A percentile compares a stretch with the other conserved stretches of the same genome.
These are phyloP conservation scores for Muscicapa striata DNA, from an alignment of 2,797 vertebrate genomes.

Conservation along the genomic window DNA sequence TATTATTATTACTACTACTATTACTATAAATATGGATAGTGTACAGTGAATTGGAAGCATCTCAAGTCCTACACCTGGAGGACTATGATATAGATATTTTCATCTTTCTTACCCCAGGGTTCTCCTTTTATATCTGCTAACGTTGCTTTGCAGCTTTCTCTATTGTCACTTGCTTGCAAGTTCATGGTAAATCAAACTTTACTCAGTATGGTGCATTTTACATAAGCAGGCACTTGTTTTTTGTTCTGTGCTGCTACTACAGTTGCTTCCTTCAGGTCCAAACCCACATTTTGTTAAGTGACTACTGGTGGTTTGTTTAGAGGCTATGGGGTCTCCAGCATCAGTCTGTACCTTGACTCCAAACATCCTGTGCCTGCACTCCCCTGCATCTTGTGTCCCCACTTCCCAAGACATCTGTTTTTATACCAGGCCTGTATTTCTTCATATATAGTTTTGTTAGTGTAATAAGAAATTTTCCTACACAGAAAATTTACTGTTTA, in stretches of 20 bases:
- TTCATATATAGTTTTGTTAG: not conserved
- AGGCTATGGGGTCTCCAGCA: not conserved
- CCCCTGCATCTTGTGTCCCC: not conserved
- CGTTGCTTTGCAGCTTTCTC: not conserved
- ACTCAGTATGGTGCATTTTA: not conserved
- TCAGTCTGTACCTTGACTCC: not conserved
- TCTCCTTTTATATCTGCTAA: not conserved
- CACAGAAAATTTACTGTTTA: not conserved
- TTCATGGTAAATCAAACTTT: not conserved
- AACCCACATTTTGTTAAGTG: not conserved
- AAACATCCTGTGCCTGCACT: not conserved
- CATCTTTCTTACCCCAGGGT: not conserved
- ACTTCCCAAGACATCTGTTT: not conserved
- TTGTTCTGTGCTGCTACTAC: not conserved
- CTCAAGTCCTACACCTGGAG: not conserved
- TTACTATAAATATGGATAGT: not conserved
- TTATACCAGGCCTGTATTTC: not conserved
- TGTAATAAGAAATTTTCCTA: not conserved
- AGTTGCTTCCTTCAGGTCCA: not conserved
- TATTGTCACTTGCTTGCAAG: not conserved
- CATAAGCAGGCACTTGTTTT: not conserved
- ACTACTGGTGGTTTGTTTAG: not conserved
- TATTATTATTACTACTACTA: not conserved
- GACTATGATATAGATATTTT: not conserved
- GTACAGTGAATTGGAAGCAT: accelerated